Base-by-base conservation (phyloP, 2,888 invertebrate genomes). In the Microchrysa polita region DNA sequence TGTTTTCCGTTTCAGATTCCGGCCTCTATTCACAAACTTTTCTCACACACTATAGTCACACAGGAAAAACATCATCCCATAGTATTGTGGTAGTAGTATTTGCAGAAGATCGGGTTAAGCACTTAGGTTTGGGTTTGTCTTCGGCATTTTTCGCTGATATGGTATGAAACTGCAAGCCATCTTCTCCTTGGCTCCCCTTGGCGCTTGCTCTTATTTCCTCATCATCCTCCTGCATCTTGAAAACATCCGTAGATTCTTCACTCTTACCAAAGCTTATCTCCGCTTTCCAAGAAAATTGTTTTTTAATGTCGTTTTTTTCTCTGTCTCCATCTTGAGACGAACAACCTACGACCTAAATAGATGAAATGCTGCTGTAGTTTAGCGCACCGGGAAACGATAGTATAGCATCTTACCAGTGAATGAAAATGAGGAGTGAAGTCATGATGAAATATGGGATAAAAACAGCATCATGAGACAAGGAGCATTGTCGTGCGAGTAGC, bases 221-320 rank as follows among this genome's bases (percentile, higher is more conserved):
- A 10, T 16, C 12, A 65, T 20, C 27, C 12, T 53, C 61, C 71
- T 53, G 52, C 27, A 34, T 34, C 27, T 34, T 34, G 27, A 74
- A n/a, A 67, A 65, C 52, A 73, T 67, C 60, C 44, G 55, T 18
- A 74, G 71, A 61, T 60, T 67, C 40, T 55, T 53, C 74, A 61
- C 53, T 67, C 40, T 55, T 53, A 22, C n/a, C 55, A 34, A 48
- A 57, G 74, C 74, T 74, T 74, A 74, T 74, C 74, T 73, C n/a
- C n/a, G 52, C 74, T 67, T 74, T 73, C 67, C 53, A 42, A 60
- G 67, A 72, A 74, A 74, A 74, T 74, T 74, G 74, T 74, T 74
- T 74, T 74, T 74, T 74, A 74, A 74, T 74, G 74, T 74, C 74
- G 72, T 74, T 74, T 71, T 71, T n/a, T n/a, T n/a, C n/a, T n/a